Base-by-base conservation (phyloP, 1,140 invertebrate genomes). In the Orchesella cincta region DNA sequence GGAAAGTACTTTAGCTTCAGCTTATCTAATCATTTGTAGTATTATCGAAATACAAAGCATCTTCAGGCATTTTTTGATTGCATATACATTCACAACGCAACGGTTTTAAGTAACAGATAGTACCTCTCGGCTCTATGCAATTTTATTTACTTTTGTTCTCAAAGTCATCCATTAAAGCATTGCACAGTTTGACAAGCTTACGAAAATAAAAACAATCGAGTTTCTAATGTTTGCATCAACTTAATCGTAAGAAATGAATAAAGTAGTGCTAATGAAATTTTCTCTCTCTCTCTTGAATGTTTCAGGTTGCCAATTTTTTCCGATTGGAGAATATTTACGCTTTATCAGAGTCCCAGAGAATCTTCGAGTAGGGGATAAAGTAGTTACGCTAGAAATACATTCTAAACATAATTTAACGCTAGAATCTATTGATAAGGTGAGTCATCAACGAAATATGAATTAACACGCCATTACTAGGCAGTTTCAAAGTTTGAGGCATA, bases 221-320 rank as follows among this genome's bases (percentile, higher is more conserved):
- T 8, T 8, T 46, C 8, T 20, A 46, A 46, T 12, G 20, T 8
- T 46, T 46, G 39, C 39, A 46, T 12, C 20, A 46, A 46, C 8
- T 46, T 8, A 46, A 46, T 46, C 8, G 20, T 46, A 20, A 46
- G 8, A 46, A 12, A 46, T 20, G 39, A 46, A n/a, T n/a, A n/a
- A n/a, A n/a, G n/a, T n/a, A n/a, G n/a, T n/a, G n/a, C n/a, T n/a
- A n/a, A n/a, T n/a, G n/a, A n/a, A n/a, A n/a, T 57, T 8, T 57
- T 57, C 54, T 57, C 12, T 57, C 26, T 57, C 23, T 46, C n/a
- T n/a, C n/a, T n/a, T n/a, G n/a, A n/a, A 46, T 8, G 54, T 90
- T 89, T 0, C 86, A 93, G 92, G 90, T 85, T 93, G 92, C 83
- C 91, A 92, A 84, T 93, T 93, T 84, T 92, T 92, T 83, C 92